Evolutionary conservation across 2,888 invertebrate genomes (phyloP), one percentile per base, ranked within the genome.

Genomic region (Hyposoter dolosus): DNA sequence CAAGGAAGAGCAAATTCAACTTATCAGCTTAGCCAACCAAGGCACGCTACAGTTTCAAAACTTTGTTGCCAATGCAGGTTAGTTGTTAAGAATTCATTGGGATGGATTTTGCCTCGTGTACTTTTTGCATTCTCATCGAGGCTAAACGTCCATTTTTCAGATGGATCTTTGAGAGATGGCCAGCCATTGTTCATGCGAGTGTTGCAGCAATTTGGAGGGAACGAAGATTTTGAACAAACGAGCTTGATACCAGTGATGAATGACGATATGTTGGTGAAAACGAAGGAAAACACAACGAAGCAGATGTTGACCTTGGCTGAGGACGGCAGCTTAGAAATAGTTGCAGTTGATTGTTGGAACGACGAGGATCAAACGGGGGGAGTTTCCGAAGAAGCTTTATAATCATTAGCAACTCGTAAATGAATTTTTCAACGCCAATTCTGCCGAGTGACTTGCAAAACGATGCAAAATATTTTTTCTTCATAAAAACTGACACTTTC

Each of bases 301-400:
- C 93, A 93, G 69, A 90, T 93, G 85, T 83, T 94, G 19, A 92
- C 93, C 3, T 89, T 94, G 35, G 90, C 91, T n/a, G 93, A 93
- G 50, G 94, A 94, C 85, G 94, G 94, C 28, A 92, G 90, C 87
- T 90, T 94, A 53, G 92, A 93, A 90, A 92, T 94, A 92, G 90
- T 93, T 4, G 93, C 93, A 83, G 91, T 93, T 66, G 40, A 88
- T 43, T 89, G 86, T 63, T 91, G 90, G 91, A 89, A 89, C 63
- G 90, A 91, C 56, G 87, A 83, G 0, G 76, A 86, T 85, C 66
- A 74, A 32, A 45, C 65, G 6, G 78, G 71, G 28, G 65, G 68
- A 12, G 56, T 82, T 75, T 63, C 86, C 15, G 84, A 88, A 9
- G 68, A 83, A 28, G 68, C 68, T 12, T 85, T 88, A 66, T 83